Base-by-base conservation (phyloP, 30 jellyfish, hydroid and myxozoan genomes). In the Rhopilema esculentum region DNA sequence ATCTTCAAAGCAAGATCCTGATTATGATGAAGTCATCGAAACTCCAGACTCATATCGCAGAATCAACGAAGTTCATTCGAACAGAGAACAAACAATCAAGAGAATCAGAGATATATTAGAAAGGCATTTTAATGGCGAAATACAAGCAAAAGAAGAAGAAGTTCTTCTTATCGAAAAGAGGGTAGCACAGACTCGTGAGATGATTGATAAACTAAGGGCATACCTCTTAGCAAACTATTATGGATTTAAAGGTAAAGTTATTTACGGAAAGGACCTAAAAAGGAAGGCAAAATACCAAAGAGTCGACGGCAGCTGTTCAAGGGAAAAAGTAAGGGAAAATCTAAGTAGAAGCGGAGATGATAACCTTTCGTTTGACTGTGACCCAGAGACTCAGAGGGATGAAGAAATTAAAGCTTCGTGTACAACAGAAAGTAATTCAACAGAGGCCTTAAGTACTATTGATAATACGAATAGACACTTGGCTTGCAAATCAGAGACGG, bases 151-250 rank as follows among this genome's bases (percentile, higher is more conserved):
- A 69, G 97, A 89, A 67, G 93, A 89, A 27, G 99, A 95, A 70
- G 64, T 95, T 15, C 50, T 67, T 27, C 30, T 20, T 16, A 86
- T 95, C 20, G 99, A 95, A 22, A 81, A 83, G 29, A 79, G 91
- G 66, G 85, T 95, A 17, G 85, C 92, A 85, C 97, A 95, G 52
- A 77, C 95, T 20, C 91, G 76, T 57, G 61, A 74, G 33, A 70
- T 85, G 93, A 91, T 95, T 0, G 99, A 95, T 77, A 77, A 87
- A 70, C 75, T 95, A 28, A 88, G 99, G 49, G 95, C 99, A 12
- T 95, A 95, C 48, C 86, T 95, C 15, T 83, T 87, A 12, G 99
- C 99, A 0, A 85, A 95, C 51, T 95, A 95, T 70, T 95, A 66
- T 83, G 99, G 99, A 4, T 77, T 93, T 27, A 92, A 84, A 63